These are phyloP conservation scores for Otus sunia DNA, from an alignment of 2,113 vertebrate species.

Conservation along the genomic window DNA sequence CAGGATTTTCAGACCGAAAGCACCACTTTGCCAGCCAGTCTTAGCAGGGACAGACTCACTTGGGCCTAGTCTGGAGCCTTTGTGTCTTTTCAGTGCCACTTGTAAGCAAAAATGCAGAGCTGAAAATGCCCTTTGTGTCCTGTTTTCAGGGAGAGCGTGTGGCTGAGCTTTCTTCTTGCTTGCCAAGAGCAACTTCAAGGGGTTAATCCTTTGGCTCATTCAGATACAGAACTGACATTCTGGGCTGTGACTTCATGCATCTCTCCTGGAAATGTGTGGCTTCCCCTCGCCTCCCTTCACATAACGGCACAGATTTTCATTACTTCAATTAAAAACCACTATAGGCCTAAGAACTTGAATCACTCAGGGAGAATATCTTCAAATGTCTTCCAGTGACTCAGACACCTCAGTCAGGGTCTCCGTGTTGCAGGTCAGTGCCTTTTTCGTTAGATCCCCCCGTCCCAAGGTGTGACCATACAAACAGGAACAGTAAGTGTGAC, in stretches of 20 bases:
- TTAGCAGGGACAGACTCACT: neutral
- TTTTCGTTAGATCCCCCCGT: neutral
- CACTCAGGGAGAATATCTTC: neutral
- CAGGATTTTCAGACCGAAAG: neutral
- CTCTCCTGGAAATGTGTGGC: neutral
- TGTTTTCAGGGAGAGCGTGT: neutral
- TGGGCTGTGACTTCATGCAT: neutral
- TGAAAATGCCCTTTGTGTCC: neutral
- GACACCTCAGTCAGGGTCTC: neutral
- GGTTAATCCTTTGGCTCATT: neutral
- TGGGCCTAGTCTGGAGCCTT: neutral
- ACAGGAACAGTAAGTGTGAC: neutral
- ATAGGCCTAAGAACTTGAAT: neutral
- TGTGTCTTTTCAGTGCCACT: neutral
- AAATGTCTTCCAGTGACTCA: neutral
- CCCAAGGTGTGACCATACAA: neutral
- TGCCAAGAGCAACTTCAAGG: fast-evolving
- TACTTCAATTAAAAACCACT: neutral
- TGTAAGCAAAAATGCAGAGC: neutral
- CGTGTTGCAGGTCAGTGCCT: neutral
- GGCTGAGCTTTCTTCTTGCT: neutral
- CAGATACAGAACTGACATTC: neutral
- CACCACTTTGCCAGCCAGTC: neutral
- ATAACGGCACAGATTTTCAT: neutral
- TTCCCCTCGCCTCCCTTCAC: neutral